Base-by-base conservation (phyloP, 1,140 invertebrate genomes). In the Aphidius gifuensis region DNA sequence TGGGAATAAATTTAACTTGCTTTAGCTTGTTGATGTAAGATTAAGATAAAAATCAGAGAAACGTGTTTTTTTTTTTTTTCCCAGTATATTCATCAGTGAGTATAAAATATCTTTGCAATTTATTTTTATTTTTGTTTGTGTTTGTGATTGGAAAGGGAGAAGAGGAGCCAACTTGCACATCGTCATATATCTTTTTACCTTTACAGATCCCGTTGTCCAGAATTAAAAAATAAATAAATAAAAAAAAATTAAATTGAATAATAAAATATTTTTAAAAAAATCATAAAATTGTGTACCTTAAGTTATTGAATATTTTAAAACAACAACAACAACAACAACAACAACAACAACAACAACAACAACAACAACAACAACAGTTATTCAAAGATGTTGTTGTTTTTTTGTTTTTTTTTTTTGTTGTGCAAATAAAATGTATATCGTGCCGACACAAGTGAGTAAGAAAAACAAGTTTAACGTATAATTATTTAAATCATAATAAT, bases 31-130 rank as follows among this genome's bases (percentile, higher is more conserved):
- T 42, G 38, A 55, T 55, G 40, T 55, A 38, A n/a, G 42, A 55
- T 55, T 55, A n/a, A 42, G 53, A 55, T 42, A 55, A 55, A 55
- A 55, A 55, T 55, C 53, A n/a, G 9, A n/a, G n/a, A 11, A 55
- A n/a, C 53, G 40, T 55, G 53, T 55, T 55, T 9, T 55, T 38
- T 16, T 32, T 32, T 44, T 7, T 44, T 44, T 7, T n/a, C 39
- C 9, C n/a, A 11, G 53, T 23, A 9, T 32, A 9, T 53, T 53
- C 51, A 23, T 23, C 23, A 23, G 23, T 3, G 3, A 23, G 23
- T 23, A 23, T 23, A 23, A 23, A 23, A 23, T 23, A 23, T 23
- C 23, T 23, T 23, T 23, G 23, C 23, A 23, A 23, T 23, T 23
- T 23, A 23, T 23, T 23, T 23, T 23, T 53, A 8, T 23, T 53